Evolutionary conservation across 2,113 vertebrate species (phyloP).

Genomic region (Neodontobutis hainanensis): DNA sequence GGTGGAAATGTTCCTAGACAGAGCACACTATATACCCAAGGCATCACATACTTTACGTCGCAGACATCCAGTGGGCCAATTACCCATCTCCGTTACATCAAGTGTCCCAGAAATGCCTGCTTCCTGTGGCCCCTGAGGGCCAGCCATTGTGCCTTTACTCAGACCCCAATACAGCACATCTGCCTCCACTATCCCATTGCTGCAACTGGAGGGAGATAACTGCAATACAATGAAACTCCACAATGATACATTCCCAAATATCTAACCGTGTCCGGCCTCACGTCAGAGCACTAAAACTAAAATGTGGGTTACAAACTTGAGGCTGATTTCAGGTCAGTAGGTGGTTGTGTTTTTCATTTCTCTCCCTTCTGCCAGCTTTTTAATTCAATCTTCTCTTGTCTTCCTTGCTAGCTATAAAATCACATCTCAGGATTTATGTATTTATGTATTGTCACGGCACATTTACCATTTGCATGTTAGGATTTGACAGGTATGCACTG

Average conservation of each 20-base stretch:
- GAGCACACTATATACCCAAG: constrained; percentile 34
- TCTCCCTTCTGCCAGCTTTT: constrained; percentile 5
- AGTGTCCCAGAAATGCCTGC: constrained; percentile 68
- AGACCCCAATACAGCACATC: constrained; percentile 45
- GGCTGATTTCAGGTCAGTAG: constrained; percentile 51
- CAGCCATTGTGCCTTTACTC: constrained; percentile 37
- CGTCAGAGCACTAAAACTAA: constrained; percentile 12
- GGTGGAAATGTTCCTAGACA: constrained; percentile 41
- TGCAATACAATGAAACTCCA: constrained; percentile 17
- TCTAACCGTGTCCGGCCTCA: neutral
- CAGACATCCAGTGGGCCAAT: constrained; percentile 54
- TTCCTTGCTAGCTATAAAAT: neutral
- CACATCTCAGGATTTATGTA: constrained; percentile 27
- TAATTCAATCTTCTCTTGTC: constrained; percentile 1
- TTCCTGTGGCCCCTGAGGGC: constrained; percentile 45
- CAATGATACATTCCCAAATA: constrained; percentile 7
- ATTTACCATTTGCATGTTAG: constrained; percentile 45
- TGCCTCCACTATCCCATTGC: constrained; percentile 34
- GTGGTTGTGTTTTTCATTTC: constrained; percentile 21
- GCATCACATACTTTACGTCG: constrained; percentile 44
- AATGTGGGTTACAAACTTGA: constrained; percentile 62
- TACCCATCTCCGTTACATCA: constrained; percentile 59
- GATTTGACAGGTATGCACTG: constrained; percentile 60
- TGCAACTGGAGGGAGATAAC: constrained; percentile 26
- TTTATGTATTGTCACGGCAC: constrained; percentile 44